Base-by-base conservation (phyloP, 2,797 vertebrate genomes). In the Xenops minutus region DNA sequence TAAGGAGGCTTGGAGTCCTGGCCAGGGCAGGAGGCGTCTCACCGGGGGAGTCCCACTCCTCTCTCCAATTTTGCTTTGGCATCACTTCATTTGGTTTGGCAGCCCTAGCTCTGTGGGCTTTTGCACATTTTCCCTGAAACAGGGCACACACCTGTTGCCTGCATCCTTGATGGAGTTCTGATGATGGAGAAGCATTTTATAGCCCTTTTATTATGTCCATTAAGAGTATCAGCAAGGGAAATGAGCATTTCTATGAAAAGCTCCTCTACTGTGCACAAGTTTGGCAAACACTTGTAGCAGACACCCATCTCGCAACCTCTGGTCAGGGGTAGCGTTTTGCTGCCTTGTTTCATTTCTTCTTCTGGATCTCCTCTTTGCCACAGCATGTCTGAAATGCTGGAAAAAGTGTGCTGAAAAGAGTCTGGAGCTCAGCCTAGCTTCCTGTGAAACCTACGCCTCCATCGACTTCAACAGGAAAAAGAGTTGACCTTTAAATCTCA, bases 381-480 rank as follows among this genome's bases (percentile, higher is more conserved):
- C 72, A 41, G 21, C 16, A 4, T 4, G 12, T 63, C 43, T 68
- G 36, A 67, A 80, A 43, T 7, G 24, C 58, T 55, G 62, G 14
- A 83, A 61, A 8, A 29, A 83, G 12, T 5, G 18, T 14, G 8
- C 58, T 55, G 74, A 44, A 39, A 83, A 54, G 23, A 84, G 24
- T 56, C 17, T 52, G 61, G 52, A 79, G 29, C 27, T 66, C 58
- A 20, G 34, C 12, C 54, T 59, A 7, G 2, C 36, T 41, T 34
- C 46, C 59, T 56, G 39, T 4, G 2, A 61, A 54, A 59, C 10
- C 21, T 34, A 29, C 2, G 2, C 6, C 21, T 59, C 84, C 52
- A 6, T 22, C 1, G 0, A 22, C 37, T 79, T 24, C 76, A 51
- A 8, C 1, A 0, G 49, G 63, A 63, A 72, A 55, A 64, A n/a